A percentile compares a stretch with the other conserved stretches of the same genome.
Conservation (phyloP, 2,888 invertebrate genomes). For the Callosobruchus maculatus region DNA sequence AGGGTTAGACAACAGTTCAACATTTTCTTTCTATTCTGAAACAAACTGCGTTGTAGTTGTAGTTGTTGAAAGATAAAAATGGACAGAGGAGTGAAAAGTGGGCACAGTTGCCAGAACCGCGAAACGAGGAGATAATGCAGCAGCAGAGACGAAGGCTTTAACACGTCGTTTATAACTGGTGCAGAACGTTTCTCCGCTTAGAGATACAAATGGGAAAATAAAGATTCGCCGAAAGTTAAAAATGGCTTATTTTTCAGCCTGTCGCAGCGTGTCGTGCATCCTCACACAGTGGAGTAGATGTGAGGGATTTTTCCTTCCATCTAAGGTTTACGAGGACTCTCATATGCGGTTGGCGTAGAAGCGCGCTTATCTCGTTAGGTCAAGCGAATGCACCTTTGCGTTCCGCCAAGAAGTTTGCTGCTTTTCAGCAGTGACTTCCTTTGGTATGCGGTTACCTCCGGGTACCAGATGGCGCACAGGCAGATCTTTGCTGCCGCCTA, state of each 20-base stretch:
- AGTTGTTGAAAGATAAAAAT: neutral
- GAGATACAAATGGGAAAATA: neutral
- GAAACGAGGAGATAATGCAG: neutral
- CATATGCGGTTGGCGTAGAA: too few relatives aligned
- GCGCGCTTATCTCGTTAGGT: too few relatives aligned
- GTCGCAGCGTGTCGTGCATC: neutral
- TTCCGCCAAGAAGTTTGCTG: too few relatives aligned
- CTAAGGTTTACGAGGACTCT: too few relatives aligned
- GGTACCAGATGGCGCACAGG: too few relatives aligned
- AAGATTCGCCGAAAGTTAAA: neutral
- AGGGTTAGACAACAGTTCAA: too few relatives aligned
- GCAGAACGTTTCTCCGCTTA: neutral
- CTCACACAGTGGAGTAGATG: neutral
- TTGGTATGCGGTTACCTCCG: too few relatives aligned
- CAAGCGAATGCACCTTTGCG: too few relatives aligned
- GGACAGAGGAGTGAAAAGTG: neutral
- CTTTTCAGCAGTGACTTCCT: too few relatives aligned
- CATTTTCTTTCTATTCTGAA: neutral
- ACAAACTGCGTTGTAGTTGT: neutral
- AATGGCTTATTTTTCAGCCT: neutral
- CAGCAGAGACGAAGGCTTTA: neutral
- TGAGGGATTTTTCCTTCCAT: too few relatives aligned
- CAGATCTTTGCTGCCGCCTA: too few relatives aligned
- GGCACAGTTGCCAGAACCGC: neutral
- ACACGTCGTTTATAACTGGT: neutral